Conservation (phyloP, 2,113 vertebrate species). For the Neotoma lepida region DNA sequence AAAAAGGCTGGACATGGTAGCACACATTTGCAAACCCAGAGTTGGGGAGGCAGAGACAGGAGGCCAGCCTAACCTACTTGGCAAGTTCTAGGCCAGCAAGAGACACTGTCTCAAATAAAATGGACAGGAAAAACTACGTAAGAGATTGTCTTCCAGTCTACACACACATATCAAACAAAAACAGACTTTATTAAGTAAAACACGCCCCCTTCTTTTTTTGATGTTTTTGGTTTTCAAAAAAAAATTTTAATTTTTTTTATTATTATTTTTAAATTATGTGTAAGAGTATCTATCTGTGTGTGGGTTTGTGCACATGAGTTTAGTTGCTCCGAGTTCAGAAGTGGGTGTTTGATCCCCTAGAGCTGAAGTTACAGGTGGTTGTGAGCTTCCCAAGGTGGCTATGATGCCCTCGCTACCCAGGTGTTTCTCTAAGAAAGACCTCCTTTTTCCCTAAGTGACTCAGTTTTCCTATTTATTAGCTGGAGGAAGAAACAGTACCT, state of each 20-base stretch:
- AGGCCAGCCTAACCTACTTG: not conserved
- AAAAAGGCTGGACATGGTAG: not conserved
- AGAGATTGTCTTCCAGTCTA: not conserved
- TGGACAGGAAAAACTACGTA: not conserved
- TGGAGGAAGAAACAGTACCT: not conserved
- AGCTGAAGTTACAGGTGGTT: not conserved
- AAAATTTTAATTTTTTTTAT: not conserved
- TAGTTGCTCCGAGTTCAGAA: not conserved
- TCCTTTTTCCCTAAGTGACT: not conserved
- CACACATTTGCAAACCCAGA: not conserved
- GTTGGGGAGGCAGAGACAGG: not conserved
- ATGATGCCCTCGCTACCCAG: not conserved
- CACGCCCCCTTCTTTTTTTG: conserved; percentile 1
- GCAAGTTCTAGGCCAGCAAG: not conserved
- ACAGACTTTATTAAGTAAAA: conserved; percentile 19
- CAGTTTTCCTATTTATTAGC: not conserved
- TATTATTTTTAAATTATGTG: not conserved
- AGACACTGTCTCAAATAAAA: not conserved
- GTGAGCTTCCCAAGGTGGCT: not conserved
- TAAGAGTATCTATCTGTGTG: not conserved
- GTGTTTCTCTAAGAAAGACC: not conserved
- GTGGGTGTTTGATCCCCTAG: not conserved
- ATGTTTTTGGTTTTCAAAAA: conserved; percentile 49
- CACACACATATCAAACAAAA: not conserved
- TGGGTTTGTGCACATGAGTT: not conserved